Conservation (phyloP, 2,797 vertebrate species). For the Sebastes iracundus region DNA sequence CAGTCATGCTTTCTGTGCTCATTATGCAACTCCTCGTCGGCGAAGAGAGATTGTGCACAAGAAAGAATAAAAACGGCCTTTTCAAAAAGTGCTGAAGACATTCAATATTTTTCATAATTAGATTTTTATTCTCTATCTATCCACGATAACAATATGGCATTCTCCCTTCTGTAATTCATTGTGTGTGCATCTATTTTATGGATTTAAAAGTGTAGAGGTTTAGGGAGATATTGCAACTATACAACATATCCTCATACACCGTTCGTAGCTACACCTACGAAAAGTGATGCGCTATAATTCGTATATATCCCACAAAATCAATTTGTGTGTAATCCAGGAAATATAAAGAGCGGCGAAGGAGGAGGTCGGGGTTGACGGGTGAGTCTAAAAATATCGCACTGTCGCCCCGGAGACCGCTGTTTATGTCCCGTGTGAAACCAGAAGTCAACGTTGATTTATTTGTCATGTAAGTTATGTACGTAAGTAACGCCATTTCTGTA, state of each 20-base stretch:
- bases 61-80: neutral
- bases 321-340: too few species aligned
- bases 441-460: rapidly evolving
- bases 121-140: neutral
- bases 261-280: neutral
- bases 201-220: neutral
- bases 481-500: too few species aligned
- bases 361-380: too few species aligned
- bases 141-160: neutral
- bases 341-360: too few species aligned
- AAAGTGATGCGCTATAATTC: neutral
- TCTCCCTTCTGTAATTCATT: neutral
- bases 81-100: neutral
- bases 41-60: neutral
- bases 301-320: too few species aligned
- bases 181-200: neutral
- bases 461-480: rapidly evolving
- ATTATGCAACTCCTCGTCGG: neutral
- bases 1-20: conserved; percentile 3
- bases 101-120: neutral
- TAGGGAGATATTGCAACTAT: neutral
- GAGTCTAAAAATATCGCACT: too few species aligned
- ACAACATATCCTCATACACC: neutral
- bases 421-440: rapidly evolving
- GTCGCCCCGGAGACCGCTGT: too few species aligned